These are phyloP conservation scores for Papilio machaon DNA, from an alignment of 1,140 invertebrate species.

Conservation along the genomic window DNA sequence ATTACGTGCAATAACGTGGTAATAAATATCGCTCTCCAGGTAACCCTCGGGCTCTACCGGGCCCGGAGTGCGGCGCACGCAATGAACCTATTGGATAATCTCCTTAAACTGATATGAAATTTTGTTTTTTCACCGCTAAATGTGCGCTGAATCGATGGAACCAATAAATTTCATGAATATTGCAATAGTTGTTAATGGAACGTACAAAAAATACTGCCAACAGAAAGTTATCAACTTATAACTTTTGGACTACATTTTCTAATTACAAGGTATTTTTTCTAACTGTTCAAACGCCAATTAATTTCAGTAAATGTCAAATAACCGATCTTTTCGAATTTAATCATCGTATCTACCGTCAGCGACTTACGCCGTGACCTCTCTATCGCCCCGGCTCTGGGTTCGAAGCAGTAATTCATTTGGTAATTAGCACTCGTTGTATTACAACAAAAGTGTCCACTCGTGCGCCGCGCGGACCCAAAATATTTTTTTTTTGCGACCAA, in stretches of 20 bases:
- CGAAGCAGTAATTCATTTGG: slow-evolving; percentile 68
- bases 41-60: slow-evolving; percentile 49
- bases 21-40: slow-evolving; percentile 74
- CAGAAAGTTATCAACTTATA: no score
- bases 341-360: slow-evolving; percentile 26
- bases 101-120: neutral
- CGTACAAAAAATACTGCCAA: no score
- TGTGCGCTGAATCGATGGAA: neutral
- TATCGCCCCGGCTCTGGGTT: slow-evolving; percentile 43
- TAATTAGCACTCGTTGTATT: slow-evolving; percentile 76
- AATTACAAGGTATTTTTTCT: no score
- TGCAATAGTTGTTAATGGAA: no score
- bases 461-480: slow-evolving; percentile 60
- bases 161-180: no score
- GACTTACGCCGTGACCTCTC: slow-evolving; percentile 35
- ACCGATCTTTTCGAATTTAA: no score
- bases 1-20: slow-evolving; percentile 72
- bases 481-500: slow-evolving; percentile 71
- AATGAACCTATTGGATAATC: slow-evolving; percentile 8
- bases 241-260: no score
- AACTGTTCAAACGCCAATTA: no score
- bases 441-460: slow-evolving; percentile 73
- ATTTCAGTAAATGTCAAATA: no score
- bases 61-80: slow-evolving; percentile 36
- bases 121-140: no score